phyloP scores from a whole-genome alignment of 2,113 vertebrate species.

The Coturnix japonica region DNA sequence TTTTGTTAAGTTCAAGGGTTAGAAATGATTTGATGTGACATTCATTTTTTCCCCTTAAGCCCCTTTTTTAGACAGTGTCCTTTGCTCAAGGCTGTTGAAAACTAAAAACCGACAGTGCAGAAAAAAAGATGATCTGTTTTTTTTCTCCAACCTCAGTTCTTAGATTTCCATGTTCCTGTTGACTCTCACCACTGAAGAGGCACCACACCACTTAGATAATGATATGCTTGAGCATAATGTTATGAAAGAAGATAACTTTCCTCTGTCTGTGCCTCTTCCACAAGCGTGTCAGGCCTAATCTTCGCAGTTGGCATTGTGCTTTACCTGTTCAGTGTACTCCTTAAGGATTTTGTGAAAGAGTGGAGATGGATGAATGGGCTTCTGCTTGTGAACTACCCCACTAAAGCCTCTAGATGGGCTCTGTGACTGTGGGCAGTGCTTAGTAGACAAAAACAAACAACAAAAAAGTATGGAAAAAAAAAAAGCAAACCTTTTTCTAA shows the following conservation, averaged over 20 bases:
- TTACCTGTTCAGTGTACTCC: neutral
- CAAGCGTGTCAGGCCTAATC: fast-evolving
- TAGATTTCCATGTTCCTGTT: neutral
- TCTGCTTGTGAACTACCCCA: neutral
- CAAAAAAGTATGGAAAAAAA: too few relatives aligned
- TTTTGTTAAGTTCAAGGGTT: neutral
- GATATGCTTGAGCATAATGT: fast-evolving
- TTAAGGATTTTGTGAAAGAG: neutral
- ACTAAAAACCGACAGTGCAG: neutral
- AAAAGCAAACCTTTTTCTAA: neutral
- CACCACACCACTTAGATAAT: fast-evolving
- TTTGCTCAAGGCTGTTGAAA: neutral
- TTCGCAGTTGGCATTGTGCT: neutral
- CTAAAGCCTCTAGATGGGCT: neutral
- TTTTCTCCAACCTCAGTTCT: neutral
- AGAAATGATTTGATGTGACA: neutral
- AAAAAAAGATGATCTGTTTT: neutral
- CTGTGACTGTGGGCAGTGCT: neutral
- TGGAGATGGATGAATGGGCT: neutral
- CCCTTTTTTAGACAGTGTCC: neutral
- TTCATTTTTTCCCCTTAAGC: neutral
- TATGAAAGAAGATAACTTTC: neutral
- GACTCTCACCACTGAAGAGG: neutral
- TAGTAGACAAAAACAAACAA: neutral
- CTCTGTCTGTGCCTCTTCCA: neutral